Percentiles rank a stretch among this genome's conserved stretches.
phyloP scores from a whole-genome alignment of 2,797 vertebrate species.

The Hemibagrus guttatus region DNA sequence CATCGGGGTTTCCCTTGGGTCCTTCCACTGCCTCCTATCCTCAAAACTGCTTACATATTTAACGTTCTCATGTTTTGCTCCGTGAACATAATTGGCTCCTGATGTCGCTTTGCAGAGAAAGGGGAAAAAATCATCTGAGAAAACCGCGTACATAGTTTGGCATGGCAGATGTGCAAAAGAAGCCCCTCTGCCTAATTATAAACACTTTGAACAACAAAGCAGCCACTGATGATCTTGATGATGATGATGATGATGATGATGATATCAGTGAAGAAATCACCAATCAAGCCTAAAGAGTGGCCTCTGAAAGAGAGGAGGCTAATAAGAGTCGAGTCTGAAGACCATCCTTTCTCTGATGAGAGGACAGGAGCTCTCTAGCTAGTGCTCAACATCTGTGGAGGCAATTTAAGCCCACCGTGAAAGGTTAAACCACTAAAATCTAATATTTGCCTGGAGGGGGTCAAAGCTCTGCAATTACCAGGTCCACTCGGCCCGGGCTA shows the following conservation, averaged over 20 bases:
- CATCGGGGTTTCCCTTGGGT: conserved; percentile 60
- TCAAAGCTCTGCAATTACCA: conserved; percentile 81
- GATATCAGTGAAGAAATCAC: conserved; percentile 37
- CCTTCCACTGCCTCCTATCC: conserved; percentile 33
- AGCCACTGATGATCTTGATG: conserved; percentile 45
- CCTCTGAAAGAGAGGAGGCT: conserved; percentile 68
- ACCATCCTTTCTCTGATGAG: conserved; percentile 69
- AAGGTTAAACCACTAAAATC: conserved; percentile 84
- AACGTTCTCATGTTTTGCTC: conserved; percentile 38
- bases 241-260: conserved; percentile 17
- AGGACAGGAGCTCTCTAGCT: conserved; percentile 60
- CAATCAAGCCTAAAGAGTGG: conserved; percentile 55
- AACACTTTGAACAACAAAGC: conserved; percentile 51
- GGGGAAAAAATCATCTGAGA: conserved; percentile 9
- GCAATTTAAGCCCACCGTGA: conserved; percentile 75
- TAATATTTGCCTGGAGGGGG: conserved; percentile 83
- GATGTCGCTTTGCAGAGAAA: conserved; percentile 32
- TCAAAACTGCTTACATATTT: conserved; percentile 47
- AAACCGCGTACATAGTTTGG: conserved; percentile 22
- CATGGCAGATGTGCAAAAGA: conserved; percentile 31
- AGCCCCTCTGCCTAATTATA: conserved; percentile 35
- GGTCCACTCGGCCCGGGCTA: conserved; percentile 78
- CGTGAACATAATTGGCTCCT: conserved; percentile 41
- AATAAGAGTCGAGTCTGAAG: conserved; percentile 68
- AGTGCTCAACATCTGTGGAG: conserved; percentile 75